Evolutionary conservation across 2,113 vertebrate species (phyloP), one percentile per base, ranked within the genome.

Genomic region (Pluvialis apricaria): DNA sequence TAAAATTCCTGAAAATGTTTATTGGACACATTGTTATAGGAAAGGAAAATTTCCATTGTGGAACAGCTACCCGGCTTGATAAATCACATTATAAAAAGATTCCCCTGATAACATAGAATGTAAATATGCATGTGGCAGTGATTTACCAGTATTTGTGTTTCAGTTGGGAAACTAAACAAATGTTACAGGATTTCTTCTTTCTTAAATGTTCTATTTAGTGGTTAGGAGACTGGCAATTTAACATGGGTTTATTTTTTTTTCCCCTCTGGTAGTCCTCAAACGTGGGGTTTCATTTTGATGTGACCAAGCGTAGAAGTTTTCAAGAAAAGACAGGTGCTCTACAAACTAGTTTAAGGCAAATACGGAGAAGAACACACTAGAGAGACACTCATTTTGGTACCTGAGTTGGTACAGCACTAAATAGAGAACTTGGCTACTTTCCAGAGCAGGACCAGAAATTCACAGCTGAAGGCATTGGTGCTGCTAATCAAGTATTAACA

Each of bases 311-410:
- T 7, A 68, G 40, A 69, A 20, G 10, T 58, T 85, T 64, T 60
- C 14, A 65, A 36, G 15, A 83, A 51, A 64, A 68, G 5, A 49
- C 10, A 49, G 15, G 13, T 2, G 9, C 4, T 58, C 47, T 17
- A 76, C 34, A 83, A 81, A 34, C 3, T 20, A 20, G 9, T 26
- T 90, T 44, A 68, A 83, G 24, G 32, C 7, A 81, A 58, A n/a
- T 13, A 69, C 0, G 2, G 45, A 60, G 26, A n/a, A n/a, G 17
- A 44, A 10, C 6, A 69, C 2, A 3, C 2, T 3, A 31, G 6
- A 29, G 12, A 73, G 31, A 73, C 11, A 7, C 34, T 58, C 10
- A 5, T 55, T 9, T 25, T 85, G 5, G 14, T 62, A 75, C 21
- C 36, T 55, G 55, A 60, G 32, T 3, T 38, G 21, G 5, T 22